Evolutionary conservation across 2,888 invertebrate genomes (phyloP).

Genomic region (Amphimallon solstitiale): DNA sequence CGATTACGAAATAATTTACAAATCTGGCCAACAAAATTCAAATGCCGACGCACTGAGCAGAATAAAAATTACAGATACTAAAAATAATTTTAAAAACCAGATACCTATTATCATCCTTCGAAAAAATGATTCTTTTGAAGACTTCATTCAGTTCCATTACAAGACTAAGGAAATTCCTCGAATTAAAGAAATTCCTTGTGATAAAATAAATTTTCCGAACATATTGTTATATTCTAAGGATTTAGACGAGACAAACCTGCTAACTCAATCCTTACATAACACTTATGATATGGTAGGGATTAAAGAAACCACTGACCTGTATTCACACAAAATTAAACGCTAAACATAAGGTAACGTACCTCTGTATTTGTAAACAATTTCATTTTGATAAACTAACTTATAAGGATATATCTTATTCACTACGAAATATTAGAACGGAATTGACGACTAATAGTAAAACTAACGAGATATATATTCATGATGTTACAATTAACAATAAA

Average conservation of each 20-base stretch:
- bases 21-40: not conserved
- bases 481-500: too few relatives aligned
- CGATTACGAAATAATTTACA: slow-evolving; percentile 23
- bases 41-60: slow-evolving; percentile 13
- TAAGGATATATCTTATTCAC: not conserved
- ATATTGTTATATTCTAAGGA: not conserved
- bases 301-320: too few relatives aligned
- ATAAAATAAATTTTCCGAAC: not conserved
- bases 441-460: too few relatives aligned
- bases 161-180: too few relatives aligned
- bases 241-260: not conserved
- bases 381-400: not conserved
- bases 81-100: not conserved
- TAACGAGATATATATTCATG: too few relatives aligned
- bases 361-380: not conserved
- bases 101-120: not conserved
- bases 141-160: not conserved
- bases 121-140: not conserved
- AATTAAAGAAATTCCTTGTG: not conserved
- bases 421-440: not conserved
- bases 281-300: too few relatives aligned
- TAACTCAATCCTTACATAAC: not conserved
- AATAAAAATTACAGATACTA: not conserved
- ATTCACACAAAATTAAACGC: too few relatives aligned
- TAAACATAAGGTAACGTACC: not conserved